Evolutionary conservation across 2,888 invertebrate genomes (phyloP), one percentile per base, ranked within the genome.

Genomic region (Habroteleia sp.): DNA sequence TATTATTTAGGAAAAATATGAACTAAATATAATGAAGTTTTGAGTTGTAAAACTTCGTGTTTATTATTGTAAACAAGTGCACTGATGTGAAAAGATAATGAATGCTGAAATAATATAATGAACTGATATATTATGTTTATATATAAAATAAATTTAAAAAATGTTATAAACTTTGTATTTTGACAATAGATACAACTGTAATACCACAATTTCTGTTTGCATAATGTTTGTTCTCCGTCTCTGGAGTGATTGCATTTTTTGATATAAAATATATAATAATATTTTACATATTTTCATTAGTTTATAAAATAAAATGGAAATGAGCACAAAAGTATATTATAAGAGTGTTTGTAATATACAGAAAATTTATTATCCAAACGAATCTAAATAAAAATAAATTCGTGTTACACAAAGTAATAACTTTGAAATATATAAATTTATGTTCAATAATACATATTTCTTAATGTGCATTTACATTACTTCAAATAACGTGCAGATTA

Each of bases 61-160:
- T 62, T 39, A 65, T 50, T 35, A 35, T 35, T 35, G 16, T 8
- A 7, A 48, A 39, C 39, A 62, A 62, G 41, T 60, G 46, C 46
- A 60, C 33, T 60, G 42, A 20, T 50, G 13, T 23, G 11, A 14
- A 8, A 35, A 23, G 10, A n/a, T 13, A 7, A 17, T 23, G 13
- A 23, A 50, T 35, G 11, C 2, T 23, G 50, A 23, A 35, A 31
- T 23, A 35, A 50, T 23, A 50, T n/a, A n/a, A n/a, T n/a, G n/a
- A n/a, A n/a, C n/a, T n/a, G n/a, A n/a, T n/a, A n/a, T n/a, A n/a
- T n/a, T n/a, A n/a, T n/a, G n/a, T n/a, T n/a, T n/a, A n/a, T n/a
- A n/a, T n/a, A n/a, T n/a, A 16, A 31, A 41, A 42, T 16, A 29
- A 56, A 13, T n/a, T 10, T 31, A 31, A 8, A 31, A 48, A 4